Percentiles rank a stretch among this genome's conserved stretches.
These are phyloP conservation scores for Climacteris rufus DNA, from an alignment of 2,113 vertebrate genomes.

Conservation along the genomic window DNA sequence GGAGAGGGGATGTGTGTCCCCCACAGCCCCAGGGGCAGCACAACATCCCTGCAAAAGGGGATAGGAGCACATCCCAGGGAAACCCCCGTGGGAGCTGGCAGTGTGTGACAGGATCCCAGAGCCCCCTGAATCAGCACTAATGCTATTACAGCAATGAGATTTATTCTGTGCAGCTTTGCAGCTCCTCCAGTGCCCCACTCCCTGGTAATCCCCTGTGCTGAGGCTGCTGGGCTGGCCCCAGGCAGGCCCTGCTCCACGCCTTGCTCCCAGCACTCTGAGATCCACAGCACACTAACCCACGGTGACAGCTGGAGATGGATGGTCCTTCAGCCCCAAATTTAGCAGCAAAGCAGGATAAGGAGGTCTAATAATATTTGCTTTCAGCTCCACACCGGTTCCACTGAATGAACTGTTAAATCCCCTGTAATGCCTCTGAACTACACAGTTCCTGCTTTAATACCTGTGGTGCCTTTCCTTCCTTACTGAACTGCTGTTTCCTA, in stretches of 20 bases:
- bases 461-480: background rate
- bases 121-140: background rate
- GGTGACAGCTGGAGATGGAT: background rate
- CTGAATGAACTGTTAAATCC: conserved; percentile 1
- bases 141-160: conserved; percentile 41
- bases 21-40: background rate
- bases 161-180: background rate
- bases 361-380: conserved; percentile 25
- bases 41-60: background rate
- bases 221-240: background rate
- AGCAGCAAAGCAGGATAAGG: conserved; percentile 38
- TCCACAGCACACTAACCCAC: background rate
- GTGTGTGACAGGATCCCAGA: background rate
- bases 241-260: background rate
- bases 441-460: background rate
- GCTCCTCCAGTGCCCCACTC: background rate
- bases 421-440: background rate
- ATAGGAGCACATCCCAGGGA: background rate
- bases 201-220: background rate
- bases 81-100: background rate
- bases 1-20: rapidly evolving
- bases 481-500: background rate
- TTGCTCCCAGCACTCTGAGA: background rate
- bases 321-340: background rate
- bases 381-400: background rate